Conservation (phyloP, 2,888 invertebrate species). For the Colletes collaris region DNA sequence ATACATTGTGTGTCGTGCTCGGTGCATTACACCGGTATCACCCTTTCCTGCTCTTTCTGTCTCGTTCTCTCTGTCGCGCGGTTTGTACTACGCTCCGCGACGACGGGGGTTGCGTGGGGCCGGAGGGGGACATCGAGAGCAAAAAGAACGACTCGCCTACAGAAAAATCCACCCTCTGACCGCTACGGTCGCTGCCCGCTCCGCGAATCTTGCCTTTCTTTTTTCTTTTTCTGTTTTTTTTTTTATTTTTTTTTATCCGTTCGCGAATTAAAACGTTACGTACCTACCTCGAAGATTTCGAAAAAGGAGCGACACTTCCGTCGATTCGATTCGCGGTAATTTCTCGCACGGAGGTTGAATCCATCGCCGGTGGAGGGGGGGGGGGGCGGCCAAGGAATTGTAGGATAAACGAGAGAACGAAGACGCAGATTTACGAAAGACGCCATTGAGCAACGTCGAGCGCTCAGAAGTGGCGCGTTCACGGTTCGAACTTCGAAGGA, state of each 20-base stretch:
- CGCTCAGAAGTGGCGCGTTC: too few relatives aligned
- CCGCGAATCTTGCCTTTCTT: neutral
- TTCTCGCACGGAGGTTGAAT: too few relatives aligned
- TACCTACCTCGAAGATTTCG: too few relatives aligned
- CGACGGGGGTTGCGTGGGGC: conserved; percentile 5
- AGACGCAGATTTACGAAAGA: neutral
- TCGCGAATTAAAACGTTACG: neutral
- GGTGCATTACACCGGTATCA: conserved; percentile 44
- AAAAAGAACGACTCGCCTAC: conserved; percentile 46
- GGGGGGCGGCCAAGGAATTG: neutral
- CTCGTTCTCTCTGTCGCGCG: conserved; percentile 15
- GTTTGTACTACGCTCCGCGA: conserved; percentile 26
- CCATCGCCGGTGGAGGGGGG: too few relatives aligned
- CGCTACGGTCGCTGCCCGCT: conserved; percentile 24
- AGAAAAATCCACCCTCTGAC: conserved; percentile 51
- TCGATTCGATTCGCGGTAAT: neutral
- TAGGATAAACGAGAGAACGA: too few relatives aligned
- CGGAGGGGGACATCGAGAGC: conserved; percentile 22
- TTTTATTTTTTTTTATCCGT: too few relatives aligned
- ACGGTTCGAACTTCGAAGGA: neutral
- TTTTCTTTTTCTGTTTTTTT: neutral
- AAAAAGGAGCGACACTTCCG: too few relatives aligned
- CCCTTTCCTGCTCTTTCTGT: neutral
- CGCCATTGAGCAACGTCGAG: neutral
- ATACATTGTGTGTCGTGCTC: neutral